Base-by-base conservation (phyloP, 2,113 vertebrate species). In the Orthochromis malagaraziensis region DNA sequence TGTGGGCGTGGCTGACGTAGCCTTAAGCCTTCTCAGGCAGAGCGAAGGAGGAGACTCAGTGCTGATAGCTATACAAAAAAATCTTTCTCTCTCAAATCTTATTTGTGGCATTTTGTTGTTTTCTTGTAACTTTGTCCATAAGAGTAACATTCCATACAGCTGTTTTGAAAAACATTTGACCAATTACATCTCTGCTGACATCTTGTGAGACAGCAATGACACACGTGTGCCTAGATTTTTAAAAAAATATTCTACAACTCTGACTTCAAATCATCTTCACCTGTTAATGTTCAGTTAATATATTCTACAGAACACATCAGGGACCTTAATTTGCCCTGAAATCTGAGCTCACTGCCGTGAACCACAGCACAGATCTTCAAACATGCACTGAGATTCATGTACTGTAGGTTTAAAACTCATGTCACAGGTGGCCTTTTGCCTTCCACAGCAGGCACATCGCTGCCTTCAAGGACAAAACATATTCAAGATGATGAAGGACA, bases 301-400 rank as follows among this genome's bases (percentile, higher is more conserved):
- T 29, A 2, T 11, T 73, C 40, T 29, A 73, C 40, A 73, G 40
- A 29, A 26, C 21, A 47, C 0, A 26, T 5, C 14, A 2, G 13
- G 68, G 5, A 73, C 63, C 2, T 40, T 70, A 70, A 24, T 24
- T 24, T 73, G 8, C 35, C 38, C 68, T 73, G 21, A 45, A 26
- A 40, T 17, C 40, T 75, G 70, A 75, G 4, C 6, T 75, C 42
- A 75, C 70, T 49, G 70, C 4, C 4, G 0, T 47, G 68, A 75
- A 47, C 0, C 24, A 29, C 14, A 11, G 68, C 70, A 29, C 70
- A 49, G 24, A 19, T 17, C 42, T 75, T 75, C 42, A 75, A 29
- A 47, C 24, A 47, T 47, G 42, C 70, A 29, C 0, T 75, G 6
- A 17, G 24, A 47, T 7, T 75, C 42, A 75, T 11, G 42, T 47